These are phyloP conservation scores for Lagenorhynchus albirostris DNA, from an alignment of 2,113 vertebrate genomes.

Conservation along the genomic window DNA sequence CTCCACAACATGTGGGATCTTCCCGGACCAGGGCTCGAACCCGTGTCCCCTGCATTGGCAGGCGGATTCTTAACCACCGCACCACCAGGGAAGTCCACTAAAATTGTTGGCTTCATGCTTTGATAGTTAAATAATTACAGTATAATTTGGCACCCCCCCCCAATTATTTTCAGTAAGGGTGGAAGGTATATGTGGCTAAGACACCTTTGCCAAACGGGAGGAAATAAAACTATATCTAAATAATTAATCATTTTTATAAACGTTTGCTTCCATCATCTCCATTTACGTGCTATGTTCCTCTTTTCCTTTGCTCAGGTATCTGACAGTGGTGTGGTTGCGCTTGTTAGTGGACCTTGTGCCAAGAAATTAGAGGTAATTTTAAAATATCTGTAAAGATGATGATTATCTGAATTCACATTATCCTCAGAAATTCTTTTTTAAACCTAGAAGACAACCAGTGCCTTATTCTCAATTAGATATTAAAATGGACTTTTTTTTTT, in stretches of 20 bases:
- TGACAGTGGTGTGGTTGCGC: slow-evolving; percentile 86
- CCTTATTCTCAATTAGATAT: slow-evolving; percentile 11
- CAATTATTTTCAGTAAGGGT: slow-evolving; percentile 4
- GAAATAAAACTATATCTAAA: not conserved
- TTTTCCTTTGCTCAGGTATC: slow-evolving; percentile 83
- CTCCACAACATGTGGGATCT: too few species aligned
- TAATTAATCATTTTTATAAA: not conserved
- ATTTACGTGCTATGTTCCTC: not conserved
- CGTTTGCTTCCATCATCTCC: not conserved
- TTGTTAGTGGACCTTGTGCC: slow-evolving; percentile 87
- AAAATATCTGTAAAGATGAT: not conserved
- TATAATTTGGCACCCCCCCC: not conserved
- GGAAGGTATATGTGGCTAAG: not conserved
- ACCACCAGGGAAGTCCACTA: too few species aligned
- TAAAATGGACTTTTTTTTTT: not conserved
- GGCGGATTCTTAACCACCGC: too few species aligned
- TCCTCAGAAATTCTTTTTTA: slow-evolving; percentile 21
- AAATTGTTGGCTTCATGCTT: not conserved
- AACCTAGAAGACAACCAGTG: not conserved
- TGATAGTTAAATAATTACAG: not conserved
- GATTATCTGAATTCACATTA: not conserved
- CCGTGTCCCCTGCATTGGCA: too few species aligned
- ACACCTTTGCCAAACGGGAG: not conserved
- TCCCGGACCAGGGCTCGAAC: too few species aligned
- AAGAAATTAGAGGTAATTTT: slow-evolving; percentile 87